Evolutionary conservation across 2,888 invertebrate genomes (phyloP), one percentile per base, ranked within the genome.

Genomic region (Phalera bucephala): DNA sequence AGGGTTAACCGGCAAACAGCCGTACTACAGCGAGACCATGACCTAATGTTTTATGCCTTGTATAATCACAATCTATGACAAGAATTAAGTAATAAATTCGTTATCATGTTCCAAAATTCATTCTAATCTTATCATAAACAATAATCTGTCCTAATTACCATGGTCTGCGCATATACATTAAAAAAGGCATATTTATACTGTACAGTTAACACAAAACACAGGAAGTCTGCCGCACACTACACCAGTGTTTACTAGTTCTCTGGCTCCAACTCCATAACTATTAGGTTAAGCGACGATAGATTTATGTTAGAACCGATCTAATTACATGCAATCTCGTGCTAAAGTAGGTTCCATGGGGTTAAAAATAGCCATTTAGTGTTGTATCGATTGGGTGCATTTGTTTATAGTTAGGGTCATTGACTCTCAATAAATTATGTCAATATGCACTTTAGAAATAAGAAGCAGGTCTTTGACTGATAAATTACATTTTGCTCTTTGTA

Each of bases 251-350:
- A 79, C 71, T 56, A 52, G 62, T 66, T 72, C 54, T 73, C 72
- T 78, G 76, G 77, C 83, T 77, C 68, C 57, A 45, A 52, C 65
- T 59, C 52, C 52, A 32, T 34, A 60, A 60, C 69, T 75, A 72
- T 80, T 77, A 73, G 72, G 69, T 72, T 71, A 63, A 68, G 65
- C 68, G 81, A 55, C 60, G 72, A 80, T 52, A 66, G 76, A 79
- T 83, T 83, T 79, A 81, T 69, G 64, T 70, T 67, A 59, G 60
- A 45, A 44, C 40, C 62, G 70, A 57, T 78, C 73, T 72, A 73
- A 79, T 82, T 80, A 77, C 71, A 61, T 52, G 54, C 70, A 66
- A 73, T 72, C 63, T 60, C 59, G 58, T 61, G 45, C 39, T 40
- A 52, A 66, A 75, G 68, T 73, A 65, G 73, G 72, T 71, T 72